These are phyloP conservation scores for Meteorus cinctellus DNA, from an alignment of 2,888 invertebrate genomes.

Conservation along the genomic window DNA sequence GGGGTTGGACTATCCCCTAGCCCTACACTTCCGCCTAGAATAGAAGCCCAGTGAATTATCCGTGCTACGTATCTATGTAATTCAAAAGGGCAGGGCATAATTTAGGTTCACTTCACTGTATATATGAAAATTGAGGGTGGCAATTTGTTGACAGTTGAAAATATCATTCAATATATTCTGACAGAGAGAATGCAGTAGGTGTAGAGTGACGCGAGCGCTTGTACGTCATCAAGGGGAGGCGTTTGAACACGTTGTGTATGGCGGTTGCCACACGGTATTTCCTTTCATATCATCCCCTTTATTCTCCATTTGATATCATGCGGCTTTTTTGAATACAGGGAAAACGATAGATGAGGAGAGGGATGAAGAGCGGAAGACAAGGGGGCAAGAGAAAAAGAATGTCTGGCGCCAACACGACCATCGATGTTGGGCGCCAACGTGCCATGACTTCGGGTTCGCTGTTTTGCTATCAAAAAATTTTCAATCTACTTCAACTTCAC, in stretches of 20 bases:
- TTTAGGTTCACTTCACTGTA: neutral
- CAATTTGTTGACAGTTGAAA: neutral
- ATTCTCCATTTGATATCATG: slow-evolving; percentile 21
- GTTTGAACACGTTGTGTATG: neutral
- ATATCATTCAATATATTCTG: neutral
- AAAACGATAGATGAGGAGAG: neutral
- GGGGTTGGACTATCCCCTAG: slow-evolving; percentile 23
- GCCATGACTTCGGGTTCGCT: slow-evolving; percentile 22
- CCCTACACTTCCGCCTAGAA: slow-evolving; percentile 8
- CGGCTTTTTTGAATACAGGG: slow-evolving; percentile 52
- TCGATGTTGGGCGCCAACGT: slow-evolving; percentile 60
- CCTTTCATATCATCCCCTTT: slow-evolving; percentile 8
- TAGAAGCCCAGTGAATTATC: neutral
- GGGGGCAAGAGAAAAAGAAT: slow-evolving; percentile 43
- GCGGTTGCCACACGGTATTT: neutral
- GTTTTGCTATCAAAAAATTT: slow-evolving; percentile 12
- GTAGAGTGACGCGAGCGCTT: neutral
- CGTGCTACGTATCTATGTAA: slow-evolving; percentile 1
- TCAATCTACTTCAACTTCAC: slow-evolving; percentile 3
- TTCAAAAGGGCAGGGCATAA: slow-evolving; percentile 21
- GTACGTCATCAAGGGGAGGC: slow-evolving; percentile 14
- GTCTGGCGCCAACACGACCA: slow-evolving; percentile 62
- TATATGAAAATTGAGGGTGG: neutral
- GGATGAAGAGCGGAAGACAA: slow-evolving; percentile 36
- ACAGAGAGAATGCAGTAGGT: neutral